phyloP scores from a whole-genome alignment of 2,888 invertebrate species.

The Hermaeophaga mercurialis region DNA sequence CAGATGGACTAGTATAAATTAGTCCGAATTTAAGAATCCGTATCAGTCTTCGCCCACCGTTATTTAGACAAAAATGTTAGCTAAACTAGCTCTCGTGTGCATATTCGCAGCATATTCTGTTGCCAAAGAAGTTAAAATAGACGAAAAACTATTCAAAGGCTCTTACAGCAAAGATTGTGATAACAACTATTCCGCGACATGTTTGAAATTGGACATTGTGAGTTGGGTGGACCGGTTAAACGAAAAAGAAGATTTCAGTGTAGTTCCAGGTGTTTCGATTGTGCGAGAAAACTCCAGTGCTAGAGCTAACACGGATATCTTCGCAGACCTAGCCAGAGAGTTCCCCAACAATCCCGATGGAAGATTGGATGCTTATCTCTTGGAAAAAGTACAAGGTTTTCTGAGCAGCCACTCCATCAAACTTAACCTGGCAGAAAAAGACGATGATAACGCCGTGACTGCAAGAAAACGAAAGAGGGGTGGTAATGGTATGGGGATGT shows the following conservation, averaged over 20 bases:
- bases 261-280: conserved; percentile 73
- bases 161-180: conserved; percentile 59
- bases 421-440: conserved; percentile 43
- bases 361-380: conserved; percentile 71
- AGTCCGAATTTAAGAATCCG: conserved; percentile 8
- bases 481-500: conserved; percentile 59
- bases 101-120: neutral
- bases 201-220: conserved; percentile 75
- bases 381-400: conserved; percentile 70
- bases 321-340: conserved; percentile 72
- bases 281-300: conserved; percentile 63
- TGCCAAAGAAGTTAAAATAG: conserved; percentile 18
- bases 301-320: conserved; percentile 65
- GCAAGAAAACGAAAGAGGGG: conserved; percentile 63
- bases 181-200: conserved; percentile 68
- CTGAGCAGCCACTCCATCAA: conserved; percentile 70
- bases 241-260: conserved; percentile 67
- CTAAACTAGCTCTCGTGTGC: conserved; percentile 1
- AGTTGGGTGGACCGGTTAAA: conserved; percentile 74
- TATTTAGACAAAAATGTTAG: conserved; percentile 15
- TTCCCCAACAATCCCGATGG: conserved; percentile 75
- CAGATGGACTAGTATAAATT: conserved; percentile 39
- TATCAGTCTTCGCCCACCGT: neutral
- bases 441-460: conserved; percentile 49
- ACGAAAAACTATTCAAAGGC: conserved; percentile 31